Percentiles rank a stretch among this genome's conserved stretches.
Conservation (phyloP, 2,888 invertebrate species). For the Zaprionus lineosus region DNA sequence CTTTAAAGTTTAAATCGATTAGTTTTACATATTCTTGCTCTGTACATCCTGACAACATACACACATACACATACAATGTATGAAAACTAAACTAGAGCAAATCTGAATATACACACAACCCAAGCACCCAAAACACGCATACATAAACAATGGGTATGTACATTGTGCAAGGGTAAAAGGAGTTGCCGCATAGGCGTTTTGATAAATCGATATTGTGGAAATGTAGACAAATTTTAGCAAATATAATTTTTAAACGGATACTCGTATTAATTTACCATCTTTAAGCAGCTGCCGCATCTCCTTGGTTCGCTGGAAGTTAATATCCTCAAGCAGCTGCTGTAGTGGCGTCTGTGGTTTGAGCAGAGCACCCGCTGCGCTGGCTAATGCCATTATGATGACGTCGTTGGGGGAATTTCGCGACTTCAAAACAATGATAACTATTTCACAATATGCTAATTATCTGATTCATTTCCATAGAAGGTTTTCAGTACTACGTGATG, state of each 20-base stretch:
- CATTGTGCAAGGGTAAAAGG: conserved; percentile 39
- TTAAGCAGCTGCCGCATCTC: conserved; percentile 94
- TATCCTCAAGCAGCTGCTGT: conserved; percentile 94
- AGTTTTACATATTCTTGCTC: too few relatives aligned
- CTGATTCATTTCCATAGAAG: conserved; percentile 12
- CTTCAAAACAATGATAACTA: conserved; percentile 30
- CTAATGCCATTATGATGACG: conserved; percentile 72
- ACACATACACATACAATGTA: conserved; percentile 4
- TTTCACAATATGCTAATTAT: conserved; percentile 50
- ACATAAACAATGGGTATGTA: conserved; percentile 16
- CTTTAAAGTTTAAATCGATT: too few relatives aligned
- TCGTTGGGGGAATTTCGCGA: conserved; percentile 18
- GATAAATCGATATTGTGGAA: conserved; percentile 80
- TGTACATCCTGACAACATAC: too few relatives aligned
- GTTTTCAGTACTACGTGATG: not conserved
- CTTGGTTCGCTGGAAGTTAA: conserved; percentile 95
- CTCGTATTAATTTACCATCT: conserved; percentile 86
- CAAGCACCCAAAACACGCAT: conserved; percentile 8
- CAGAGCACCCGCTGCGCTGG: conserved; percentile 80
- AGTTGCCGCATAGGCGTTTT: conserved; percentile 42
- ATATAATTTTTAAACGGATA: not conserved
- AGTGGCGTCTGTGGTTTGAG: conserved; percentile 86
- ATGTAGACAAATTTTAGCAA: conserved; percentile 71
- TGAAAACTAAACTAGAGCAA: conserved; percentile 51
- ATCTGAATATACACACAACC: conserved; percentile 30